Conservation (phyloP, 2,797 vertebrate genomes). For the Lerista edwardsae region DNA sequence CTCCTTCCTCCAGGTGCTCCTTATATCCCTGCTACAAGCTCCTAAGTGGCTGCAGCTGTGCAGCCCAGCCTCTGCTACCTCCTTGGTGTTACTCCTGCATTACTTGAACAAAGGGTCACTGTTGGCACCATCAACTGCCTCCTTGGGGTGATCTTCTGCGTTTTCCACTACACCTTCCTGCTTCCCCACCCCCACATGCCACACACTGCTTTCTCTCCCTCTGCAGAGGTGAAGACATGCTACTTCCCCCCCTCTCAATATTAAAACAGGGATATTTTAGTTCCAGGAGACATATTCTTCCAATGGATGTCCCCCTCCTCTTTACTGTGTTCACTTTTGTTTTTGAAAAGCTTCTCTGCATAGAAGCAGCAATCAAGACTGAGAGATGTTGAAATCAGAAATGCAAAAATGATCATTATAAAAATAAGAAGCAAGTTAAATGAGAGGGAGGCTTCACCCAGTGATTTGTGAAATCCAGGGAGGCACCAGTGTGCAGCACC, state of each 20-base stretch:
- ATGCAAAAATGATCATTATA: not conserved
- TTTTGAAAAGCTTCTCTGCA: not conserved
- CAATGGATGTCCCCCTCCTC: not conserved
- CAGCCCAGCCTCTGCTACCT: no score
- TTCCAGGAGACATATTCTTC: constrained; percentile 6
- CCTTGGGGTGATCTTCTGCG: no score
- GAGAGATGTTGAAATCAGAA: not conserved
- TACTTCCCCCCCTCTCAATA: not conserved
- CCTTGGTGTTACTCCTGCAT: no score
- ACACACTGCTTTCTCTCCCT: not conserved
- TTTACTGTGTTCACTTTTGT: not conserved
- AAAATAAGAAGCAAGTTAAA: not conserved
- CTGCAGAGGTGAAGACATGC: not conserved
- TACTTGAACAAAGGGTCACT: no score
- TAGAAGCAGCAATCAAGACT: not conserved
- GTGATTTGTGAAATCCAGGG: no score
- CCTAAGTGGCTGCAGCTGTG: no score
- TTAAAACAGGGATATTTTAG: not conserved
- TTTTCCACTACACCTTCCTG: no score
- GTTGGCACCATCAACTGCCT: no score
- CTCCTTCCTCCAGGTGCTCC: no score
- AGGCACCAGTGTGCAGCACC: no score
- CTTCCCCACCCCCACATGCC: no score
- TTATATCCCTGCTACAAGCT: no score
- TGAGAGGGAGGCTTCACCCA: not conserved